Evolutionary conservation across 2,888 invertebrate species (phyloP).

Genomic region (Masnerella sp.): DNA sequence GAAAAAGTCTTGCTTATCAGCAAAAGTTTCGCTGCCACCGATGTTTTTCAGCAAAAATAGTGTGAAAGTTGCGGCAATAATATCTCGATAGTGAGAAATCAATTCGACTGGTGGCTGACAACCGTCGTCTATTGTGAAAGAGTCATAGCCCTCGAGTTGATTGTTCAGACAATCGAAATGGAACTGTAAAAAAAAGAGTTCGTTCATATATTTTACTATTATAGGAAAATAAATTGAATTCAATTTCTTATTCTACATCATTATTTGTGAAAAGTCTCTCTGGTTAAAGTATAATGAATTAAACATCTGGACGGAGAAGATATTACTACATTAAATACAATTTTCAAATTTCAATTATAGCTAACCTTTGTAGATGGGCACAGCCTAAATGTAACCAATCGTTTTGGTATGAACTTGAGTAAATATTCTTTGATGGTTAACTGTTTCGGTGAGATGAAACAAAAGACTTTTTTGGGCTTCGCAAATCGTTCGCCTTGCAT

Average conservation of each 20-base stretch:
- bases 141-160: slow-evolving; percentile 79
- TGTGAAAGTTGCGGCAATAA: slow-evolving; percentile 95
- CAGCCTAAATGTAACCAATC: slow-evolving; percentile 92
- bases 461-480: slow-evolving; percentile 92
- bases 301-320: too few relatives aligned
- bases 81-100: slow-evolving; percentile 90
- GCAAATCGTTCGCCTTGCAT: slow-evolving; percentile 81
- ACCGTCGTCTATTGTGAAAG: slow-evolving; percentile 93
- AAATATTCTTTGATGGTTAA: slow-evolving; percentile 95
- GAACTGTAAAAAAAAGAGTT: too few relatives aligned
- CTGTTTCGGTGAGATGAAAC: slow-evolving; percentile 94
- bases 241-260: too few relatives aligned
- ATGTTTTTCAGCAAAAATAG: slow-evolving; percentile 94
- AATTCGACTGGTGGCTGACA: slow-evolving; percentile 92
- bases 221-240: too few relatives aligned
- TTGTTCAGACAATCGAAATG: slow-evolving; percentile 82
- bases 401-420: slow-evolving; percentile 94
- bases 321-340: too few relatives aligned
- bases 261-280: too few relatives aligned
- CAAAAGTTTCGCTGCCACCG: slow-evolving; percentile 96
- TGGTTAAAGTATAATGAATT: too few relatives aligned
- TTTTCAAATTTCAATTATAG: too few relatives aligned
- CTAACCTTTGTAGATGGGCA: slow-evolving; percentile 98
- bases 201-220: too few relatives aligned
- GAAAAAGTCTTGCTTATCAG: slow-evolving; percentile 85